Evolutionary conservation across 2,888 invertebrate genomes (phyloP), one percentile per base, ranked within the genome.

Genomic region (Tetranychus truncatus): DNA sequence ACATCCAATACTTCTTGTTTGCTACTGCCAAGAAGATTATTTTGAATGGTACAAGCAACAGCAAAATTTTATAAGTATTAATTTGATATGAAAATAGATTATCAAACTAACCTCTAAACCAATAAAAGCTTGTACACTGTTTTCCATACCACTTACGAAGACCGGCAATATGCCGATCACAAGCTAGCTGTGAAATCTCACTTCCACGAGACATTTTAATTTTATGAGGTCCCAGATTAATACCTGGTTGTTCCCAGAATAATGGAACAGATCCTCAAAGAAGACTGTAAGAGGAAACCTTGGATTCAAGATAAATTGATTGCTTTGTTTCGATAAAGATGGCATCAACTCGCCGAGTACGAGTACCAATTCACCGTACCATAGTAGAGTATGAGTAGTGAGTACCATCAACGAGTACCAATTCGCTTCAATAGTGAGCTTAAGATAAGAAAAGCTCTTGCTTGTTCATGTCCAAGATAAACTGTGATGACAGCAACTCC

Each of bases 281-380:
- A 84, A 87, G 86, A 15, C 99, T 85, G 81, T 90, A 92, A 7
- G 95, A 95, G 7, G 91, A 88, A 6, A 94, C 88, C 81, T 92
- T 89, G 80, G 93, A 91, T 82, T 97, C 96, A 80, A 92, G 86
- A 81, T 89, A 91, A 80, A 94, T 90, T 20, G 95, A 91, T 86
- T 99, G 99, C 84, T 99, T 99, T 1, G 99, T 99, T 87, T 99
- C 99, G 45, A 97, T 97, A 87, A 99, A 99, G 86, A 99, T 99
- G 1, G 99, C 99, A 84, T 99, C 97, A 78, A 91, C 92, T n/a
- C 99, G 99, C 79, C 99, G 87, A 0, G n/a, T n/a, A 97, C 96
- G 82, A 99, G n/a, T n/a, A n/a, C n/a, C n/a, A n/a, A n/a, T n/a
- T n/a, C n/a, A n/a, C n/a, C n/a, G n/a, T n/a, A n/a, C n/a, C n/a